A percentile compares a stretch with the other conserved stretches of the same genome.
Evolutionary conservation across 2,113 vertebrate species (phyloP).

Genomic region (Psittacara wagleri): DNA sequence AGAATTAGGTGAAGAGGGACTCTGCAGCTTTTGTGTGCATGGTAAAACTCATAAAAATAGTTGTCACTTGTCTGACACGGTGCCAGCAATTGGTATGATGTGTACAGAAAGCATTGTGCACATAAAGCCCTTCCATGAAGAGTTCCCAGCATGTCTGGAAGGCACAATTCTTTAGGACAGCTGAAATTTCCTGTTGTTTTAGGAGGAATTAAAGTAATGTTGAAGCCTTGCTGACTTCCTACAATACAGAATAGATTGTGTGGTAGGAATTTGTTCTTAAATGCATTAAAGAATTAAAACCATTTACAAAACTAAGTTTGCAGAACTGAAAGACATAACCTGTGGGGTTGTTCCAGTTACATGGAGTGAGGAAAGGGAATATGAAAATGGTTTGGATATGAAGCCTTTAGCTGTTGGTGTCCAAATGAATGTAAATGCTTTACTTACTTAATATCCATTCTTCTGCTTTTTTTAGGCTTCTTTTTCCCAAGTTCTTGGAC

Average conservation of each 20-base stretch:
- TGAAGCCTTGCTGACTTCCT: not conserved
- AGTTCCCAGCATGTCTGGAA: not conserved
- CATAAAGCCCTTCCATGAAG: not conserved
- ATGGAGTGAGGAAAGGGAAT: not conserved
- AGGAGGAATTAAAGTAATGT: not conserved
- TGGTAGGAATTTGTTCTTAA: not conserved
- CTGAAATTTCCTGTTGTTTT: not conserved
- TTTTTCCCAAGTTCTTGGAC: constrained; percentile 94
- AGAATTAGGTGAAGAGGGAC: not conserved
- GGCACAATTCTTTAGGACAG: not conserved
- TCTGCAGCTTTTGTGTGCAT: not conserved
- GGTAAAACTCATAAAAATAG: not conserved
- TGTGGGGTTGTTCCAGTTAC: not conserved
- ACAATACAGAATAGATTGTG: not conserved
- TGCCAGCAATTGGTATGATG: not conserved
- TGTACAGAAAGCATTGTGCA: not conserved
- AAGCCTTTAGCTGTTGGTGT: not conserved
- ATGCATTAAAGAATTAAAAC: not conserved
- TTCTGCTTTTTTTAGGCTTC: constrained; percentile 76
- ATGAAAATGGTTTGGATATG: not conserved
- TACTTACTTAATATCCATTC: not conserved
- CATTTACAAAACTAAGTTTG: not conserved
- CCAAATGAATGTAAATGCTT: not conserved
- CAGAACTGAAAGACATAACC: not conserved
- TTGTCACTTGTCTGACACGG: not conserved